Percentiles rank a stretch among this genome's conserved stretches.
Evolutionary conservation across 2,113 vertebrate species (phyloP).

Genomic region (Heterotilapia buettikoferi): DNA sequence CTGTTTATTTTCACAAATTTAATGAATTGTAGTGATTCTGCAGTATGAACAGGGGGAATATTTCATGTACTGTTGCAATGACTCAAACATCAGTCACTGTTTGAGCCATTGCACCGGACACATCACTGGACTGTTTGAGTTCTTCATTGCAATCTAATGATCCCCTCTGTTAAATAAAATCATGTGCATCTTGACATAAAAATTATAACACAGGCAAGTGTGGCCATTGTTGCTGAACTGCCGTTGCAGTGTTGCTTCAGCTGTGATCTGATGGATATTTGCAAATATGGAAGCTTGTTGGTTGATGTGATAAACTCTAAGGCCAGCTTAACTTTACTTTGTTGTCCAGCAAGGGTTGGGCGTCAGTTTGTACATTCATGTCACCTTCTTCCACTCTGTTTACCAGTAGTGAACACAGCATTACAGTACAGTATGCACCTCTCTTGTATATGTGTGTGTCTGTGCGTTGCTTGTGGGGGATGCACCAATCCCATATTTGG

Average conservation of each 20-base stretch:
- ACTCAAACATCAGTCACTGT: not conserved
- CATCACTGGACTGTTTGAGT: not conserved
- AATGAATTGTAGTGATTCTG: not conserved
- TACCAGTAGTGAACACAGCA: not conserved
- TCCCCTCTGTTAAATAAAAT: not conserved
- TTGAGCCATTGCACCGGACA: not conserved
- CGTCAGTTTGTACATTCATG: not conserved
- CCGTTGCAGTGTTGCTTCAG: not conserved
- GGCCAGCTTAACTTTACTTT: not conserved
- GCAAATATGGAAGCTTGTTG: not conserved
- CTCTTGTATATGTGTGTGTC: not conserved
- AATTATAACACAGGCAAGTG: not conserved
- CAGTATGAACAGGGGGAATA: not conserved
- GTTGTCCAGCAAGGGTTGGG: not conserved
- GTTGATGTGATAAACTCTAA: not conserved
- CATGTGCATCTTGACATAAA: not conserved
- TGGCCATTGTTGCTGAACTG: not conserved
- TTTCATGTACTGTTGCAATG: not conserved
- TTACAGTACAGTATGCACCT: not conserved
- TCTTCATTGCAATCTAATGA: not conserved
- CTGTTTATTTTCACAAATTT: not conserved
- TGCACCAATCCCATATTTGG: not conserved
- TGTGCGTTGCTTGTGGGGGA: not conserved
- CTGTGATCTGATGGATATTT: not conserved
- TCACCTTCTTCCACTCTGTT: not conserved